Base-by-base conservation (phyloP, 2,888 invertebrate species). In the Xanthia togata region DNA sequence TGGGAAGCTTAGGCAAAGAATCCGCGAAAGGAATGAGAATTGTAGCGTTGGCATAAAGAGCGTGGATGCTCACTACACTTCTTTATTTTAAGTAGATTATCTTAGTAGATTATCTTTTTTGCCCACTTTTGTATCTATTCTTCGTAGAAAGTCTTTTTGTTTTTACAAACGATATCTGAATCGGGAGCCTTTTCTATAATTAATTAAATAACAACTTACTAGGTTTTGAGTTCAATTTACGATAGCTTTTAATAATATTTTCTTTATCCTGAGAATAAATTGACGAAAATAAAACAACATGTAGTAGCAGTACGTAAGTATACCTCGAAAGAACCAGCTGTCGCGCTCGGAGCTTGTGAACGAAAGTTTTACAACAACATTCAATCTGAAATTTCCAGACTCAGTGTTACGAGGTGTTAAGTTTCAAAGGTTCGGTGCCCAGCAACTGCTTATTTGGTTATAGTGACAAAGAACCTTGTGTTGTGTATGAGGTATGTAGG, bases 301-400 rank as follows among this genome's bases (percentile, higher is more conserved):
- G 9, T 31, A 17, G 44, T 14, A 50, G 41, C 17, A 44, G 79
- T 77, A 62, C 38, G 55, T 64, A 81, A 79, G 70, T 73, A 63
- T 77, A 77, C 73, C 63, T 76, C 12, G 64, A 84, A 79, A 76
- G 76, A 80, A 65, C 76, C 80, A 82, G 82, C 75, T 84, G 87
- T 79, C 79, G 83, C 79, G 83, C 83, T 76, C 74, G 77, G 64
- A 72, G 82, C 47, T 78, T 78, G 79, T 76, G 76, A 85, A 83
- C 81, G 73, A 90, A 91, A 90, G 87, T 91, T 91, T 85, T 73
- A 78, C 88, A 88, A 86, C 88, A 90, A 88, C 89, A 90, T 90
- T 89, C 85, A 88, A 90, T 89, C 82, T 83, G 73, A 88, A 89
- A 87, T 89, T 89, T 77, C 68, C 64, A 76, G 72, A 79, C 60